These are phyloP conservation scores for Penaeus vannamei DNA, from an alignment of 1,140 invertebrate genomes.

Conservation along the genomic window DNA sequence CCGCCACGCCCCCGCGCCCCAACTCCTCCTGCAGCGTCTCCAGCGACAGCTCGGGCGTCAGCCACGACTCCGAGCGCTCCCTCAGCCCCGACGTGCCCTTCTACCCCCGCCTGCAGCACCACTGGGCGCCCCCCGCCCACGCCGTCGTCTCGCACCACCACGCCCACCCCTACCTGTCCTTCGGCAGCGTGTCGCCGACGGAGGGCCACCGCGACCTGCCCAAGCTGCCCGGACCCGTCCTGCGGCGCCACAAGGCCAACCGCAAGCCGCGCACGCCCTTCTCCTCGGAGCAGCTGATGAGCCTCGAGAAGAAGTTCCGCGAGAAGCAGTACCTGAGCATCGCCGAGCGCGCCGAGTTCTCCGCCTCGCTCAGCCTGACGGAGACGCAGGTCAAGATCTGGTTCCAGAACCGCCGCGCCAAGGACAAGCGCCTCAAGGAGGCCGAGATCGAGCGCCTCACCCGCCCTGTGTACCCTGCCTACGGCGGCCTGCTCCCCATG, in stretches of 20 bases:
- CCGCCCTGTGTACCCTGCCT: slow-evolving; percentile 27
- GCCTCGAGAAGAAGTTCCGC: slow-evolving; percentile 37
- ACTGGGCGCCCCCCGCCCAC: neutral
- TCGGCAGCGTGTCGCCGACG: neutral
- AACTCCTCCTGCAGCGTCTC: slow-evolving; percentile 6
- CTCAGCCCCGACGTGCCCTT: neutral
- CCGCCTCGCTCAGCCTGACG: slow-evolving; percentile 48
- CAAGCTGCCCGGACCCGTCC: slow-evolving; percentile 19
- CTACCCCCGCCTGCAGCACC: neutral
- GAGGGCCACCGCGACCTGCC: neutral
- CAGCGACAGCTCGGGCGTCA: slow-evolving; percentile 10
- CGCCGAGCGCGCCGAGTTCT: slow-evolving; percentile 51
- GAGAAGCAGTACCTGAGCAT: slow-evolving; percentile 58
- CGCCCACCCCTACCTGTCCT: neutral
- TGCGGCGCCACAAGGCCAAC: slow-evolving; percentile 50
- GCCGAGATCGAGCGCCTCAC: slow-evolving; percentile 39
- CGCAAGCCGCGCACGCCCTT: slow-evolving; percentile 51
- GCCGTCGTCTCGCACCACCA: neutral
- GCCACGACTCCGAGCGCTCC: neutral
- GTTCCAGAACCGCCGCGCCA: slow-evolving; percentile 52
- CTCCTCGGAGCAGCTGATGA: slow-evolving; percentile 22
- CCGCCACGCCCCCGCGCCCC: neutral
- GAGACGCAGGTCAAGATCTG: slow-evolving; percentile 56
- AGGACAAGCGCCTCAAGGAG: slow-evolving; percentile 53
- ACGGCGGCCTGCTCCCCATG: slow-evolving; percentile 33